These are phyloP conservation scores for Apocrypta bakeri DNA, from an alignment of 1,140 invertebrate species.

Conservation along the genomic window DNA sequence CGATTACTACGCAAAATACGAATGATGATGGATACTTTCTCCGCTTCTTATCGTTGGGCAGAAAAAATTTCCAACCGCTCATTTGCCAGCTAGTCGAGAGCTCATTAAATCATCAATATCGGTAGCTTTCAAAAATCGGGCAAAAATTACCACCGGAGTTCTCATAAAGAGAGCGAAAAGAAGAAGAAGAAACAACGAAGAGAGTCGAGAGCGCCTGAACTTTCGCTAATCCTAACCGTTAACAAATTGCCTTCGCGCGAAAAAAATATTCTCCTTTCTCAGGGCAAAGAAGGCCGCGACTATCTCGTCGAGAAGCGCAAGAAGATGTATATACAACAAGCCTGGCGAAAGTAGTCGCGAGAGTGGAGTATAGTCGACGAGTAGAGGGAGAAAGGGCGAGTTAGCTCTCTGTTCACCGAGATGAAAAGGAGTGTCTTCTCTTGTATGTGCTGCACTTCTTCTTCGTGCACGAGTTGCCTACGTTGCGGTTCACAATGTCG, in stretches of 20 bases:
- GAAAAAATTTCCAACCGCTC: not conserved
- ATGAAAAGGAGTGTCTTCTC: constrained; percentile 45
- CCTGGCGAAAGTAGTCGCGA: not conserved
- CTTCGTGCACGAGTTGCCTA: not conserved
- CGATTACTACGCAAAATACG: no score
- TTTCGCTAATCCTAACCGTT: constrained; percentile 22
- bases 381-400: constrained; percentile 3
- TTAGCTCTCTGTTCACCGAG: not conserved
- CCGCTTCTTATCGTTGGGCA: not conserved
- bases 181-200: not conserved
- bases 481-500: constrained; percentile 12
- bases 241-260: constrained; percentile 15
- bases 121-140: not conserved
- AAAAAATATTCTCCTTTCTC: constrained; percentile 13
- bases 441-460: not conserved
- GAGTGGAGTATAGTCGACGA: not conserved
- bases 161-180: not conserved
- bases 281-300: not conserved
- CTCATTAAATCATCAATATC: not conserved
- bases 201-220: not conserved
- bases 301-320: not conserved
- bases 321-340: not conserved
- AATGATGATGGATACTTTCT: not conserved
- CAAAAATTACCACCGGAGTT: not conserved
- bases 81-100: not conserved